Evolutionary conservation across 2,888 invertebrate genomes (phyloP).

Genomic region (Hemicrepidius hirtus): DNA sequence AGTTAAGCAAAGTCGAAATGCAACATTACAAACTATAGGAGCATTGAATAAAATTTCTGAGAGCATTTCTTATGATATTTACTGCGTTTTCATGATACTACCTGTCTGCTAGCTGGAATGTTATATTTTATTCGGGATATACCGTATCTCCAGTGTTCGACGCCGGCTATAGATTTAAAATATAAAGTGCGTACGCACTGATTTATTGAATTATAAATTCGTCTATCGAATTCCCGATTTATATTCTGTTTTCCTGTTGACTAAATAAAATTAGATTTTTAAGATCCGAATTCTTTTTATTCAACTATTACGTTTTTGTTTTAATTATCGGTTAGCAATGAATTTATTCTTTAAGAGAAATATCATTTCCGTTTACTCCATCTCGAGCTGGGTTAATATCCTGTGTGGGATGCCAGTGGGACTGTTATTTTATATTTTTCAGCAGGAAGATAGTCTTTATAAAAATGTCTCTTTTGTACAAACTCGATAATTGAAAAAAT

Average conservation of each 20-base stretch:
- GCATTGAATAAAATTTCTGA: no score
- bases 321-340: not conserved
- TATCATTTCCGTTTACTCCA: not conserved
- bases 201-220: conserved; percentile 27
- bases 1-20: no score
- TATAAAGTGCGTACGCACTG: not conserved
- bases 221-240: not conserved
- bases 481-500: no score
- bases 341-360: no score
- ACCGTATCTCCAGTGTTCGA: conserved; percentile 13
- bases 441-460: no score
- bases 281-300: not conserved
- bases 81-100: no score
- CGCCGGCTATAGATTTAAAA: not conserved
- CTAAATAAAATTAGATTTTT: not conserved
- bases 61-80: no score
- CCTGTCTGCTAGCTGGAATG: no score
- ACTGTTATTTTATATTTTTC: not conserved
- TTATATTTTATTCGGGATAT: conserved; percentile 16
- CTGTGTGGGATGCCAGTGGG: not conserved
- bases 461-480: no score
- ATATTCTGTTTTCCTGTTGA: conserved; percentile 1
- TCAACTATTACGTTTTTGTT: not conserved
- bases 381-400: conserved; percentile 9
- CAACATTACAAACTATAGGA: no score